These are phyloP conservation scores for Montifringilla adamsi DNA, from an alignment of 2,113 vertebrate species.

Conservation along the genomic window DNA sequence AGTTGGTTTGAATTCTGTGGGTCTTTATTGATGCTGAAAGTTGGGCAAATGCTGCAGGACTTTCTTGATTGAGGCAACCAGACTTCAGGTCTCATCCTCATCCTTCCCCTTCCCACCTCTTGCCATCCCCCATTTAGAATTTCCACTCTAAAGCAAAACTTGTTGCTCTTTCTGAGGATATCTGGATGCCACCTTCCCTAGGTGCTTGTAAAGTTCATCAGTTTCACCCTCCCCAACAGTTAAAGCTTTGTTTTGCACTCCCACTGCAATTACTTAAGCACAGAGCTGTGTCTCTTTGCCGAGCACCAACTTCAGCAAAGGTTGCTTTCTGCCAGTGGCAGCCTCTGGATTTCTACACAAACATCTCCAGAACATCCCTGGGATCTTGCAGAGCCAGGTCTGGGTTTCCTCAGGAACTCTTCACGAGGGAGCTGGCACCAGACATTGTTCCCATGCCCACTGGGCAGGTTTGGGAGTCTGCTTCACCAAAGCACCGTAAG, in stretches of 20 bases:
- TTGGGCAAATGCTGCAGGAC: not conserved
- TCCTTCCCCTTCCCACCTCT: not conserved
- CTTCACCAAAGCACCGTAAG: not conserved
- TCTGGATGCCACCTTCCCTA: not conserved
- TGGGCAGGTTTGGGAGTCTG: not conserved
- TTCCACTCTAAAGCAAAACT: not conserved
- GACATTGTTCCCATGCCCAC: not conserved
- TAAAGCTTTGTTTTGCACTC: not conserved
- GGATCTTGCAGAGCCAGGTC: not conserved
- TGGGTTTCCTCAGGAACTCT: not conserved
- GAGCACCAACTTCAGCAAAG: not conserved
- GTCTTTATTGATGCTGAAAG: not conserved
- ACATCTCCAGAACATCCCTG: not conserved
- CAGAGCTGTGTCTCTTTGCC: not conserved
- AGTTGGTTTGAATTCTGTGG: not conserved
- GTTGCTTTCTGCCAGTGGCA: not conserved
- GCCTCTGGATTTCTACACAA: not conserved
- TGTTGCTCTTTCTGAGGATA: not conserved
- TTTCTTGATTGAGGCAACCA: not conserved
- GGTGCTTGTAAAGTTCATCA: not conserved
- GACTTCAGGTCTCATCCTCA: not conserved
- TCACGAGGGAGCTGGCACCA: not conserved
- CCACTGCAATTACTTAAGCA: too few species aligned
- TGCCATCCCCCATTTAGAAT: not conserved
- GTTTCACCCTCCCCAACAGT: not conserved